Base-by-base conservation (phyloP, 2,888 invertebrate genomes). In the Geophilus truncorum region DNA sequence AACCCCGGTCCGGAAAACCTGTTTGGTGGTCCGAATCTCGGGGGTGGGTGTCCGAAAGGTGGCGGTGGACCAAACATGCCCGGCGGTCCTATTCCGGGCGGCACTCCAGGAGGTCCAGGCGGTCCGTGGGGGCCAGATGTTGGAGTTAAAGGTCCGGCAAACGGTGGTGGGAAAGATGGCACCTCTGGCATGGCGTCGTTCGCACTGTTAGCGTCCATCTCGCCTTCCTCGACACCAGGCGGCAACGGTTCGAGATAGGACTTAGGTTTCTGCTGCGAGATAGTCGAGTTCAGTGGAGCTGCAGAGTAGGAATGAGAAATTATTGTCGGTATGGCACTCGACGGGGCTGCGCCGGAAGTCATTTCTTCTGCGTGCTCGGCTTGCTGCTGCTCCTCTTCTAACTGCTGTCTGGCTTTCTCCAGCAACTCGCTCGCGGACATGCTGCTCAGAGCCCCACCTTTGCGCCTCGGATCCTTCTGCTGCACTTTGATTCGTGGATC, bases 401-500 rank as follows among this genome's bases (percentile, higher is more conserved):
- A 81, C 51, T 83, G 83, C 70, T 80, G 77, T 34, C 81, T 78
- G 10, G 83, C 83, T 45, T 82, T 83, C 40, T 81, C 81, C 77
- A 83, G 34, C 12, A 83, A 45, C 75, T 83, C 83, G 28, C 82
- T 81, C n/a, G 80, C 81, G n/a, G 82, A 82, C 80, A 79, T 75
- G 75, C 81, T 77, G n/a, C 82, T 45, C 18, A 80, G 10, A 12
- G 80, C 70, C 2, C 75, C 28, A 12, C 76, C 76, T 78, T 80
- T 82, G 21, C 57, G 36, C 32, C 82, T 21, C 5, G 81, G 81
- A 30, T 81, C 80, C 23, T 32, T 32, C 18, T 45, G 77, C 10
- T 70, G 75, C 0, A 51, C 6, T 40, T 82, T 82, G 21, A 82
- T 36, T 6, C 82, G 70, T 1, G 82, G 82, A 75, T 82, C 82